A percentile compares a stretch with the other conserved stretches of the same genome.
These are phyloP conservation scores for Tholera decimalis DNA, from an alignment of 2,888 invertebrate species.

Conservation along the genomic window DNA sequence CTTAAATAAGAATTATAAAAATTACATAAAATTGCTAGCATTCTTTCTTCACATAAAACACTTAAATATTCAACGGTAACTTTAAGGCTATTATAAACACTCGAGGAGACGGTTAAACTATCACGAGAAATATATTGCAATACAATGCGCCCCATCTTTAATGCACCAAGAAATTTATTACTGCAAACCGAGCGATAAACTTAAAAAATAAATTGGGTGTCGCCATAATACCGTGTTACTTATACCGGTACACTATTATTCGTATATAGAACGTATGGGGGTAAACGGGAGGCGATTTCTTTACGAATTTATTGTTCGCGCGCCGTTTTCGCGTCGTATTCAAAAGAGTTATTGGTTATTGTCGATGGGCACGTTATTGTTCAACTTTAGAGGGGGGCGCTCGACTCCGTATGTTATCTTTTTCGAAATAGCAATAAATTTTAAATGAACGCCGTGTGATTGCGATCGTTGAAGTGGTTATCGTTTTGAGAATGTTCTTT, in stretches of 20 bases:
- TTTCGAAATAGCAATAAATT: conserved; percentile 78
- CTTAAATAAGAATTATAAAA: conserved; percentile 19
- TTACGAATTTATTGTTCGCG: conserved; percentile 75
- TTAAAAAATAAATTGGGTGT: conserved; percentile 79
- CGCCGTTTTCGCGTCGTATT: conserved; percentile 73
- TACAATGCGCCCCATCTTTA: conserved; percentile 73
- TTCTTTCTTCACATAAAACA: conserved; percentile 24
- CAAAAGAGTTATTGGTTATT: conserved; percentile 79
- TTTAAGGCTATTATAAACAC: conserved; percentile 65
- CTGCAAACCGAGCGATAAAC: conserved; percentile 77
- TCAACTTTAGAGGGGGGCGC: conserved; percentile 68
- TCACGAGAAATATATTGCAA: conserved; percentile 71
- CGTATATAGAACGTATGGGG: conserved; percentile 55
- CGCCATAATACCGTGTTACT: conserved; percentile 70
- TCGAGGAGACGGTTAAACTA: conserved; percentile 66
- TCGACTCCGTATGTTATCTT: conserved; percentile 72
- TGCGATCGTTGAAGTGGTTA: conserved; percentile 75
- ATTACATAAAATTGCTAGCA: conserved; percentile 22
- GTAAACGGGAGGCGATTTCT: conserved; percentile 73
- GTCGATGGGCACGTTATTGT: conserved; percentile 76
- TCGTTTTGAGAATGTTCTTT: conserved; percentile 71
- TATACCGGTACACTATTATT: conserved; percentile 61
- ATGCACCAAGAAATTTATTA: conserved; percentile 75
- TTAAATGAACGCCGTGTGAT: conserved; percentile 80
- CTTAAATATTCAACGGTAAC: conserved; percentile 65